A percentile compares a stretch with the other conserved stretches of the same genome.
phyloP scores from a whole-genome alignment of 2,797 vertebrate species.

The Galaxias olidus region DNA sequence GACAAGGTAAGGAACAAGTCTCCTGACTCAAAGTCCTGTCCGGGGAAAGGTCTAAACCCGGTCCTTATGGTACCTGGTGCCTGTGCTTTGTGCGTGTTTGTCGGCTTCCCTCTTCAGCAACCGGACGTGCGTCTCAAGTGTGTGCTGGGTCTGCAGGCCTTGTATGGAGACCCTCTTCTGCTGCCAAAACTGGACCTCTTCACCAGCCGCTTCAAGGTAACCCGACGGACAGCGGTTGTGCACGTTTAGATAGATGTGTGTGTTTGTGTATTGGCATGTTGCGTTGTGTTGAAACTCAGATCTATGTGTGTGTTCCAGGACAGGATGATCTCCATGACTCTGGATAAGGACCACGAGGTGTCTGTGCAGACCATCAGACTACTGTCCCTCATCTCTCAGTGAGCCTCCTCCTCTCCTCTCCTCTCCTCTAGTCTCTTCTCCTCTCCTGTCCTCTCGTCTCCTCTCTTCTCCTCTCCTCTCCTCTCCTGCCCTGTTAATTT shows the following conservation, averaged over 20 bases:
- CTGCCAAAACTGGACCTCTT: constrained; percentile 88
- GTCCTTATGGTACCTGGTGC: background rate
- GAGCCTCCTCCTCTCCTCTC: constrained; percentile 50
- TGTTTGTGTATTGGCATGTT: constrained; percentile 31
- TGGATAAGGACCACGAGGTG: constrained; percentile 93
- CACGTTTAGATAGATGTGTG: constrained; percentile 6
- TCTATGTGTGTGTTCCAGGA: constrained; percentile 72
- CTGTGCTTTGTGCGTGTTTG: background rate
- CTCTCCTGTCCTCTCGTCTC: background rate
- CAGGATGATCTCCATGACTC: constrained; percentile 89
- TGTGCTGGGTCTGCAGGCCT: constrained; percentile 81
- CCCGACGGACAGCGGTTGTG: background rate
- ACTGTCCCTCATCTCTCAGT: constrained; percentile 87
- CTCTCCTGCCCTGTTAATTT: background rate
- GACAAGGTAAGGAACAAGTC: constrained; percentile 81
- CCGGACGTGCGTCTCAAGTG: constrained; percentile 89
- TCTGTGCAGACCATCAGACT: constrained; percentile 90
- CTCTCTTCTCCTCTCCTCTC: background rate
- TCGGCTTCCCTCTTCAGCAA: constrained; percentile 67
- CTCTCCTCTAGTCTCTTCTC: constrained; percentile 15
- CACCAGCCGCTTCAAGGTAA: constrained; percentile 90
- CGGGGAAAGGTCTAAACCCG: background rate
- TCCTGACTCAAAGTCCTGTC: no score
- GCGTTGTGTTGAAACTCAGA: no score
- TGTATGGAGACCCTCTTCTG: constrained; percentile 80